A percentile compares a stretch with the other conserved stretches of the same genome.
Conservation (phyloP, 2,113 vertebrate species). For the Pteropus alecto region DNA sequence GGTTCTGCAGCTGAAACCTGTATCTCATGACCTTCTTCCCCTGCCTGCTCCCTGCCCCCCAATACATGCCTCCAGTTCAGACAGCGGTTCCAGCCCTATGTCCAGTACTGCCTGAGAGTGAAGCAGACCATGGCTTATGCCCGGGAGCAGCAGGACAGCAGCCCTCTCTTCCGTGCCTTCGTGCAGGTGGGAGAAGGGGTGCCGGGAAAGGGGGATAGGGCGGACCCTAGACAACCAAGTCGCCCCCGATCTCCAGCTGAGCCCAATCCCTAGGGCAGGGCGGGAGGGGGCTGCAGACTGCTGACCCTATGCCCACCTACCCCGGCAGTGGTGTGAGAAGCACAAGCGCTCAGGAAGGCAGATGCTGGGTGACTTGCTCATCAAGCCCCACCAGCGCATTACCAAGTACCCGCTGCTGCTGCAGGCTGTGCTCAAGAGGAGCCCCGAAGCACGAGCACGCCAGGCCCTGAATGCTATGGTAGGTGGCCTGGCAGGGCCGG, state of each 20-base stretch:
- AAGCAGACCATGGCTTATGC: conserved; percentile 85
- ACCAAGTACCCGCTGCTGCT: conserved; percentile 92
- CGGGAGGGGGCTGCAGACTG: not conserved
- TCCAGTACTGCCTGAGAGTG: conserved; percentile 85
- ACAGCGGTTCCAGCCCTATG: conserved; percentile 83
- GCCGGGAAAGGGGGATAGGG: not conserved
- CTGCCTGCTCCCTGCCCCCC: not conserved
- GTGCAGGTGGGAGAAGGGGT: conserved; percentile 77
- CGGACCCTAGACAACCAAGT: fast-evolving
- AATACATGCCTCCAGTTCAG: conserved; percentile 78
- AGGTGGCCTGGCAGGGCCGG: not conserved
- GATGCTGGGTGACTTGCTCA: conserved; percentile 89
- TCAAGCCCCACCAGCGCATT: conserved; percentile 90
- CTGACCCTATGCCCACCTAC: not conserved
- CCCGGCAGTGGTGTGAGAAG: conserved; percentile 88
- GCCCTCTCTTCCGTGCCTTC: conserved; percentile 82
- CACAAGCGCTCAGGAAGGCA: conserved; percentile 88
- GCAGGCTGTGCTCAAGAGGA: conserved; percentile 89
- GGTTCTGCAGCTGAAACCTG: not conserved
- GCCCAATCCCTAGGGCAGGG: not conserved
- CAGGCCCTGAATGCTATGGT: conserved; percentile 87
- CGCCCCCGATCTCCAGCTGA: not conserved
- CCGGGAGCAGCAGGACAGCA: conserved; percentile 82
- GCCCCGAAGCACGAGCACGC: conserved; percentile 73
- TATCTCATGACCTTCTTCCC: not conserved